Evolutionary conservation across 2,113 vertebrate genomes (phyloP).

Genomic region (Indicator indicator): DNA sequence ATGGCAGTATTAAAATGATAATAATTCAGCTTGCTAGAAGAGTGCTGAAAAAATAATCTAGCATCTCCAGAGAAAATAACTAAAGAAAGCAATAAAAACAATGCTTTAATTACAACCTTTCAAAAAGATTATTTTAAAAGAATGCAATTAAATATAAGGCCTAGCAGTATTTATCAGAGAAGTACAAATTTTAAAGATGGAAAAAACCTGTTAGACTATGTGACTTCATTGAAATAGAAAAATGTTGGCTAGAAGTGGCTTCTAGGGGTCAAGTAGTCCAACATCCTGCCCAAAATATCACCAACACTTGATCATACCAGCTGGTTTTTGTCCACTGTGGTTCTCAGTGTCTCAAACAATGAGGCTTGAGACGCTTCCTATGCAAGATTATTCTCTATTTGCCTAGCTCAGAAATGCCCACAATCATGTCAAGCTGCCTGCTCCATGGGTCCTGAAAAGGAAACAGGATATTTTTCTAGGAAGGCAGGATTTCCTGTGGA

Average conservation of each 20-base stretch:
- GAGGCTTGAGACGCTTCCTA: neutral
- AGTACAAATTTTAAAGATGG: neutral
- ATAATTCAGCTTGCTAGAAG: neutral
- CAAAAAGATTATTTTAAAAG: neutral
- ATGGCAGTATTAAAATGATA: neutral
- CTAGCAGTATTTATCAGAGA: neutral
- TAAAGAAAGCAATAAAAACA: neutral
- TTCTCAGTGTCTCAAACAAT: neutral
- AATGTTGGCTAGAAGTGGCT: rapidly evolving
- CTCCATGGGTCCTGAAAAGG: neutral
- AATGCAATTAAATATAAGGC: neutral
- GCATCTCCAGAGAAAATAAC: neutral
- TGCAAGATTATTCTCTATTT: neutral
- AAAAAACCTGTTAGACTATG: neutral
- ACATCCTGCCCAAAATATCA: neutral
- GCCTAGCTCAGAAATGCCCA: neutral
- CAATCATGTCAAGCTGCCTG: neutral
- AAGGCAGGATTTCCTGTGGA: constrained; percentile 44
- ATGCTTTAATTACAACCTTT: neutral
- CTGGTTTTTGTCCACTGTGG: neutral
- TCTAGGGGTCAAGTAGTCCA: neutral
- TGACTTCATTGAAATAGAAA: neutral
- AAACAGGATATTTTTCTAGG: constrained; percentile 57
- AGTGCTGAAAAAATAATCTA: neutral
- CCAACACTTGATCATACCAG: neutral